Percentiles rank a stretch among this genome's conserved stretches.
phyloP scores from a whole-genome alignment of 1,140 invertebrate genomes.

The Oppia nitens region DNA sequence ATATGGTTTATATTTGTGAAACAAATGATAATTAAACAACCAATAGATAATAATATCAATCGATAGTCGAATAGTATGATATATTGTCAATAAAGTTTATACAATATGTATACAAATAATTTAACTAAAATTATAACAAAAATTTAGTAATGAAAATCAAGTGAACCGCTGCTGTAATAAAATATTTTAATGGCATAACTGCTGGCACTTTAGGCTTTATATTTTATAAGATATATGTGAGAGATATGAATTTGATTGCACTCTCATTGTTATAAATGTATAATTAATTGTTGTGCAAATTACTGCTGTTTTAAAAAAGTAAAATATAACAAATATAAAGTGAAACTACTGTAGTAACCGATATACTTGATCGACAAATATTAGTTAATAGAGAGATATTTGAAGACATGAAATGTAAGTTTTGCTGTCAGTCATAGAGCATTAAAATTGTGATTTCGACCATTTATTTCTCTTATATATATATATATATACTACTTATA shows the following conservation, averaged over 20 bases:
- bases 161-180: background rate
- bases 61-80: no score
- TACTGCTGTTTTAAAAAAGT: no score
- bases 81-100: no score
- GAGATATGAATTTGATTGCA: no score
- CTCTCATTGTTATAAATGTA: no score
- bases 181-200: background rate
- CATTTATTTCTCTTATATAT: no score
- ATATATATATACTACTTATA: background rate
- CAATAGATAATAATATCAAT: no score
- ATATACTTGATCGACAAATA: background rate
- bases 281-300: no score
- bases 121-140: background rate
- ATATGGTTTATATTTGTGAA: no score
- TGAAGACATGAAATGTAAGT: background rate
- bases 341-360: background rate
- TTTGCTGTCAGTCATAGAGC: background rate
- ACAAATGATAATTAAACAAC: no score
- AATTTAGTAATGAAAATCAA: background rate
- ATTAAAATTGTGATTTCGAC: background rate
- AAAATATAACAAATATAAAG: background rate
- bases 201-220: background rate
- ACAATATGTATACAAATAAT: no score
- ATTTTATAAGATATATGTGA: background rate
- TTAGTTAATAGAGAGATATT: background rate